Conservation (phyloP, 2,797 vertebrate genomes). For the Myotis vivesi region DNA sequence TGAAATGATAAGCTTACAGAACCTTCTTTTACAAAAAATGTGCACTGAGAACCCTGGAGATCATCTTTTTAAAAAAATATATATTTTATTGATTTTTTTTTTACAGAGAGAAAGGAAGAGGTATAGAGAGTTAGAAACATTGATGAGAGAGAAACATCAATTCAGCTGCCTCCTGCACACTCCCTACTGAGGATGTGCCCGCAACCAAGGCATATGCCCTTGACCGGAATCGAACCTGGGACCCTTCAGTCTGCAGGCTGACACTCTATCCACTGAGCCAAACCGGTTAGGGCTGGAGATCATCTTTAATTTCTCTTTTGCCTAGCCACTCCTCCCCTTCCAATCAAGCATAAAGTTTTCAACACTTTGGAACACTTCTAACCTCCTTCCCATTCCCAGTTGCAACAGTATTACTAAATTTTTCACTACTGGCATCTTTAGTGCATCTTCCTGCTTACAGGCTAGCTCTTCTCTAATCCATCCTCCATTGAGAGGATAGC, state of each 20-base stretch:
- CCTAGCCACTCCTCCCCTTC: background rate
- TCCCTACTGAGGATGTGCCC: too few species aligned
- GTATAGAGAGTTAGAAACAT: too few species aligned
- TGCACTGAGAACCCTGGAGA: background rate
- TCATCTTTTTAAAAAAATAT: too few species aligned
- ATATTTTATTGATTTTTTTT: too few species aligned
- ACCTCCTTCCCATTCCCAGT: background rate
- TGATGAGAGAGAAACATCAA: too few species aligned
- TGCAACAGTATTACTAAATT: background rate
- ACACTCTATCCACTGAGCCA: too few species aligned
- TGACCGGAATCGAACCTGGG: too few species aligned
- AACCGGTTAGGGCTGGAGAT: too few species aligned
- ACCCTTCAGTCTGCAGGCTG: too few species aligned
- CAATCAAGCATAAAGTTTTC: slow-evolving; percentile 19
- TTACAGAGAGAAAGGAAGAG: too few species aligned
- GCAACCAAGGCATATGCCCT: too few species aligned
- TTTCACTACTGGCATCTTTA: background rate
- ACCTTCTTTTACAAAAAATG: slow-evolving; percentile 25
- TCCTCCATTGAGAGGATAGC: background rate
- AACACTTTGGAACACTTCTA: background rate
- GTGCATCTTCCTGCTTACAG: background rate
- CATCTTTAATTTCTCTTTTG: slow-evolving; percentile 29
- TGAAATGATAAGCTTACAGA: slow-evolving; percentile 9
- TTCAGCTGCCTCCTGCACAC: too few species aligned
- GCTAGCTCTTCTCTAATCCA: background rate